Evolutionary conservation across 2,888 invertebrate genomes (phyloP).

Genomic region (Macaria notata): DNA sequence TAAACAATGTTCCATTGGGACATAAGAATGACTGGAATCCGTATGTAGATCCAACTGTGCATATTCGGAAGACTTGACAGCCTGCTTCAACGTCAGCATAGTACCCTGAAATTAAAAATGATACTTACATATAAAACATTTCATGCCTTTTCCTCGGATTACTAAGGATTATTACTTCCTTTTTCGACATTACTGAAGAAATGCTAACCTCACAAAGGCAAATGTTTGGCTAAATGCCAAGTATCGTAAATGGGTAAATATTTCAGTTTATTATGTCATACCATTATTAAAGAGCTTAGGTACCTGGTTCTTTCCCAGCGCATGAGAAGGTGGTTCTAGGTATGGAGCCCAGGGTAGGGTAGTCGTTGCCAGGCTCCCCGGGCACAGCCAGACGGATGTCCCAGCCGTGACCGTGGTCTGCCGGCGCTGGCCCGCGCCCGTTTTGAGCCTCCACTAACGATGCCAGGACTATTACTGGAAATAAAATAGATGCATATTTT

Average conservation of each 20-base stretch:
- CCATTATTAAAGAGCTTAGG: neutral
- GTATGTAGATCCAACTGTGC: constrained; percentile 79
- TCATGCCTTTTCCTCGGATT: too few species aligned
- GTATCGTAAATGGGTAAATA: too few species aligned
- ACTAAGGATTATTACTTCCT: too few species aligned
- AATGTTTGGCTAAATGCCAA: too few species aligned
- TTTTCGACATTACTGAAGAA: too few species aligned
- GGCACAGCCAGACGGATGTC: constrained; percentile 85
- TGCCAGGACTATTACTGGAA: constrained; percentile 48
- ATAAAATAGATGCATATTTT: neutral
- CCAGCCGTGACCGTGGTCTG: constrained; percentile 72
- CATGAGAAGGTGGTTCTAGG: constrained; percentile 85
- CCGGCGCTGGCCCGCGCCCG: constrained; percentile 50
- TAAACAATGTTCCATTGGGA: constrained; percentile 86
- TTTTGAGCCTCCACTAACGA: constrained; percentile 52
- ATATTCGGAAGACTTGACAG: constrained; percentile 86
- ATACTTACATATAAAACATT: too few species aligned
- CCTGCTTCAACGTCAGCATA: constrained; percentile 85
- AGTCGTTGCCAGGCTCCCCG: constrained; percentile 85
- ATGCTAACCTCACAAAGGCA: too few species aligned
- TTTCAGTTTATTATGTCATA: neutral
- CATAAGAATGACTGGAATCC: constrained; percentile 85
- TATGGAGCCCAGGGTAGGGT: constrained; percentile 82
- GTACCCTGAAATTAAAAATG: constrained; percentile 73
- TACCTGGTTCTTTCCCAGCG: constrained; percentile 82